These are phyloP conservation scores for Pollenia labialis DNA, from an alignment of 2,888 invertebrate genomes.

Conservation along the genomic window DNA sequence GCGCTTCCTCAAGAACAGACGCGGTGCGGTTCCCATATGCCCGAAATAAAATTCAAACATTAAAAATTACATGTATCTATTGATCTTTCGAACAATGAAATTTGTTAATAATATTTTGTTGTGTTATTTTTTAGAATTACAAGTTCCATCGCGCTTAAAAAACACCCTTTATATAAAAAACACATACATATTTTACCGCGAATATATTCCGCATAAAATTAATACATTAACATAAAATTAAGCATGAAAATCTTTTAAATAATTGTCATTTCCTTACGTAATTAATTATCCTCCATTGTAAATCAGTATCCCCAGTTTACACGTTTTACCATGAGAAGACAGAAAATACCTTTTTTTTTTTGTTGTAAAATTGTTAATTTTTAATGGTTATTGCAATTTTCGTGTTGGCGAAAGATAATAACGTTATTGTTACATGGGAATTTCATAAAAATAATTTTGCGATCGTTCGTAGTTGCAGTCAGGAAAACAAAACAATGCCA, in stretches of 20 bases:
- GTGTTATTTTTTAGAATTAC: too few species aligned
- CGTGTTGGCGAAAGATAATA: slow-evolving; percentile 1
- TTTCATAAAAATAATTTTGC: slow-evolving; percentile 25
- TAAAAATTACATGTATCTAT: too few species aligned
- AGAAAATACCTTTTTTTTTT: slow-evolving; percentile 15
- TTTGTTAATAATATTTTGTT: too few species aligned
- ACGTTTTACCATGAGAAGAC: background rate
- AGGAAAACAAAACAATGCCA: slow-evolving; percentile 53
- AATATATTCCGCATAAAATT: background rate
- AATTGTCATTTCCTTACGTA: slow-evolving; percentile 27
- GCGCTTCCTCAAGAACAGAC: too few species aligned
- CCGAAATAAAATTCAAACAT: too few species aligned
- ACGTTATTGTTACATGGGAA: slow-evolving; percentile 26
- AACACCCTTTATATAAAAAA: too few species aligned
- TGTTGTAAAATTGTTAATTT: slow-evolving; percentile 10
- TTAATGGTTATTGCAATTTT: slow-evolving; percentile 21
- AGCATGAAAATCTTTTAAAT: background rate
- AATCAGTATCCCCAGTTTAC: background rate
- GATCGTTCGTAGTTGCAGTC: slow-evolving; percentile 10
- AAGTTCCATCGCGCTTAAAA: too few species aligned
- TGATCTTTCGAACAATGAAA: too few species aligned
- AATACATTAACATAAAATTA: background rate
- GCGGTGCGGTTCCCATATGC: too few species aligned
- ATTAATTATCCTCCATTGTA: slow-evolving; percentile 8
- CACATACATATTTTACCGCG: too few species aligned